Conservation (phyloP, 2,113 vertebrate species). For the Cynopterus brachyotis region DNA sequence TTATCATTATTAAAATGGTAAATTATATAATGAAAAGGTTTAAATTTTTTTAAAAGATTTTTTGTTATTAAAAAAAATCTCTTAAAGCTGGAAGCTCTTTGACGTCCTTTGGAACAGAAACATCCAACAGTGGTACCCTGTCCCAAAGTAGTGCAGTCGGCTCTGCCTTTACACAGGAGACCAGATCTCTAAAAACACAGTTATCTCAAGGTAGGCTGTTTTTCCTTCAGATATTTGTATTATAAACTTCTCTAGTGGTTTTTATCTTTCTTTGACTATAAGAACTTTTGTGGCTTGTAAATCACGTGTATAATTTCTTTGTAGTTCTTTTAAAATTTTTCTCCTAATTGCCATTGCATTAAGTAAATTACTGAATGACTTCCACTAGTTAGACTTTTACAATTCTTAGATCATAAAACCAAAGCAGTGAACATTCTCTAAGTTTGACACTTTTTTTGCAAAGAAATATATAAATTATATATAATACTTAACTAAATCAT, state of each 20-base stretch:
- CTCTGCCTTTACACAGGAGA: slow-evolving; percentile 85
- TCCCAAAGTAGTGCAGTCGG: slow-evolving; percentile 86
- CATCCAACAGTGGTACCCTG: slow-evolving; percentile 81
- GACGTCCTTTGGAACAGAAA: slow-evolving; percentile 88
- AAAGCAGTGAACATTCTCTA: neutral
- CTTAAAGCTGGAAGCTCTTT: slow-evolving; percentile 88
- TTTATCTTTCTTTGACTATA: slow-evolving; percentile 49
- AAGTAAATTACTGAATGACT: neutral
- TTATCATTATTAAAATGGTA: neutral
- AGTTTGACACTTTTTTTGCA: neutral
- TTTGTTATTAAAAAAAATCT: slow-evolving; percentile 42
- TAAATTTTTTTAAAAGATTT: neutral
- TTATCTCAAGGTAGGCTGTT: slow-evolving; percentile 86
- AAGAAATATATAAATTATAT: neutral
- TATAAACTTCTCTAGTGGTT: neutral
- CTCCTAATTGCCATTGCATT: neutral
- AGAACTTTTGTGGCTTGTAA: slow-evolving; percentile 24
- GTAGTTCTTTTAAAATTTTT: neutral
- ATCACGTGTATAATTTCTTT: neutral
- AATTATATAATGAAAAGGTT: neutral
- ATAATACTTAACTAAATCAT: neutral
- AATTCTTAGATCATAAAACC: slow-evolving; percentile 17
- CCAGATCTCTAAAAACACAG: slow-evolving; percentile 87
- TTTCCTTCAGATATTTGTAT: neutral
- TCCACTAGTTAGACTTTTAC: neutral